Evolutionary conservation across 2,797 vertebrate species (phyloP), one percentile per base, ranked within the genome.

Genomic region (Acanthornis magna): DNA sequence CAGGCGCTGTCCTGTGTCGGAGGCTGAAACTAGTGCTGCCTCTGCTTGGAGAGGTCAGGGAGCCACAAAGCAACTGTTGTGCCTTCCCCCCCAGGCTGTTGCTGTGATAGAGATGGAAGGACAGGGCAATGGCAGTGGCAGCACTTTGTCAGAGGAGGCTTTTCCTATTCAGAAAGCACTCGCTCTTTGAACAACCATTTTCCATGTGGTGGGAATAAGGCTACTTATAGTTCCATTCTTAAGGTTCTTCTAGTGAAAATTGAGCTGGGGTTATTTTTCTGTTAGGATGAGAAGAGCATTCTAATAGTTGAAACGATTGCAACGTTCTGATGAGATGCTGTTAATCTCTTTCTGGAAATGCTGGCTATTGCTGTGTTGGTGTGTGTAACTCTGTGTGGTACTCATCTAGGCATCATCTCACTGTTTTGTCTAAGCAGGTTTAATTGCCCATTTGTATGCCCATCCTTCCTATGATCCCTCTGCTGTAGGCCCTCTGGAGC

Each of bases 401-500:
- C 97, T 98, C 92, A 97, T 88, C 85, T 73, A 95, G 95, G 96
- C 98, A 96, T 98, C 97, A 97, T 98, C 96, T 98, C 98, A 83
- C 93, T 98, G 95, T 98, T 98, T 97, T 97, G 87, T 98, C 98
- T 96, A 96, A 98, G 98, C 99, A 99, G 98, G 98, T 98, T 97
- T 99, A 98, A 98, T 98, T 98, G 98, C 98, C 97, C 98, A 98
- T 98, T 98, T 99, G 97, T 98, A 98, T 99, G 98, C 98, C 98
- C 98, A 98, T 97, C 98, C 98, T 98, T 98, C 98, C 98, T 98
- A 98, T 98, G 98, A 98, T 98, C 98, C 98, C 97, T 98, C 98
- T 98, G 98, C 98, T 99, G 98, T 98, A 99, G 99, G 99, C 97
- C 99, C 99, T 95, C 98, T 99, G 98, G 99, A 99, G 97, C 98